Base-by-base conservation (phyloP, 1,140 invertebrate genomes). In the Lasioglossum albipes region DNA sequence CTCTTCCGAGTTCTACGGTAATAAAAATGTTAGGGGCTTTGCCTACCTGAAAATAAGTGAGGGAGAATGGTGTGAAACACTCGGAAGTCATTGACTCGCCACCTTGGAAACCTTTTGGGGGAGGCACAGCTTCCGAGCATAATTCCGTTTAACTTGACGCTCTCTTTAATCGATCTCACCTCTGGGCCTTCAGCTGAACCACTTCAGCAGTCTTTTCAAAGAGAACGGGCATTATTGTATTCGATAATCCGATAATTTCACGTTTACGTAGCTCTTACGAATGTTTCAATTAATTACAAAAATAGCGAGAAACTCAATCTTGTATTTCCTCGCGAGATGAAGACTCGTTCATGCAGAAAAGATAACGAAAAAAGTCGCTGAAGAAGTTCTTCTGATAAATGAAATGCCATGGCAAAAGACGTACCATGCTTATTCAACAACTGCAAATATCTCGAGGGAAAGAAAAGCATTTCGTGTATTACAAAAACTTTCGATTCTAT, bases 21-120 rank as follows among this genome's bases (percentile, higher is more conserved):
- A 81, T 79, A 74, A 79, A 82, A 82, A 82, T 79, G 79, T 71
- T 79, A 52, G 41, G 52, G 59, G 42, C 61, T 67, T 73, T 49
- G 70, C 31, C 52, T 69, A 31, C 31, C 31, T 13, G 54, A 22
- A 22, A 12, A 27, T 59, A 69, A 52, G 45, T 20, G 69, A 79
- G 57, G 49, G 77, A 45, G 76, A 79, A 67, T 31, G 42, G 81
- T 54, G 81, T 12, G 77, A 80, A 79, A 83, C 77, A 83, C 81
- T 83, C 66, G 12, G 79, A 80, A 80, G 59, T 42, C 66, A 67
- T 80, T 65, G 81, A 83, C 70, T 70, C 69, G 52, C 71, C 71
- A 83, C 70, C 71, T 79, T 52, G 66, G 66, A 80, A 83, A 80
- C 71, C 81, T 59, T 83, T 80, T 75, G 71, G 80, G 77, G 65